phyloP scores from a whole-genome alignment of 2,113 vertebrate species.

The Rhinoderma darwinii region DNA sequence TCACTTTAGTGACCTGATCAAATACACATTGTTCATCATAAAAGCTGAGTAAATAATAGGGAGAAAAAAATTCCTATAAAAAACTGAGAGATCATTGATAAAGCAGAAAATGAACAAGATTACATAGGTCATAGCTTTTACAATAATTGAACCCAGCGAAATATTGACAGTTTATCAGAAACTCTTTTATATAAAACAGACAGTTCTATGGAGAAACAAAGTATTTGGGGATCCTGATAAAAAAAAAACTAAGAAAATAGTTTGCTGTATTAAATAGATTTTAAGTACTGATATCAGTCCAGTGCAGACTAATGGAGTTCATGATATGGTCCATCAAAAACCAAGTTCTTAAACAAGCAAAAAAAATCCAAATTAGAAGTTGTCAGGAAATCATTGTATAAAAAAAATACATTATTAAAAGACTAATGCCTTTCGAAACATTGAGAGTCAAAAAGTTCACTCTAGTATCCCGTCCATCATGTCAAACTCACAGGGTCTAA shows the following conservation, averaged over 20 bases:
- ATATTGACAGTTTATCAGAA: neutral
- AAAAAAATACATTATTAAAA: neutral
- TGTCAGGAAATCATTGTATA: neutral
- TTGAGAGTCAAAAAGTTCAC: neutral
- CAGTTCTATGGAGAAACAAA: neutral
- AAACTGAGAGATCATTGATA: neutral
- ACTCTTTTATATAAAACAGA: neutral
- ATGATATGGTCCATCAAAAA: neutral
- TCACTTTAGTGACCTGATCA: neutral
- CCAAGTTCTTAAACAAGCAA: neutral
- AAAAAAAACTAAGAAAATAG: neutral
- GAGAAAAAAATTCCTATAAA: constrained; percentile 9
- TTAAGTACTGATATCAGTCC: neutral
- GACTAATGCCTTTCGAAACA: neutral
- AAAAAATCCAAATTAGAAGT: neutral
- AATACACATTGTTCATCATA: neutral
- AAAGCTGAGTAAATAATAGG: neutral
- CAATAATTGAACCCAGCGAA: neutral
- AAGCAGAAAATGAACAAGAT: too few relatives aligned
- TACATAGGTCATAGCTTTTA: neutral
- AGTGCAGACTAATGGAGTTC: neutral
- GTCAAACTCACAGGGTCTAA: neutral
- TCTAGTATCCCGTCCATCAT: neutral
- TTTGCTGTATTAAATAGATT: neutral
- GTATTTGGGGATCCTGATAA: neutral